Evolutionary conservation across 1,140 invertebrate genomes (phyloP).

Genomic region (Diorhabda elongata): DNA sequence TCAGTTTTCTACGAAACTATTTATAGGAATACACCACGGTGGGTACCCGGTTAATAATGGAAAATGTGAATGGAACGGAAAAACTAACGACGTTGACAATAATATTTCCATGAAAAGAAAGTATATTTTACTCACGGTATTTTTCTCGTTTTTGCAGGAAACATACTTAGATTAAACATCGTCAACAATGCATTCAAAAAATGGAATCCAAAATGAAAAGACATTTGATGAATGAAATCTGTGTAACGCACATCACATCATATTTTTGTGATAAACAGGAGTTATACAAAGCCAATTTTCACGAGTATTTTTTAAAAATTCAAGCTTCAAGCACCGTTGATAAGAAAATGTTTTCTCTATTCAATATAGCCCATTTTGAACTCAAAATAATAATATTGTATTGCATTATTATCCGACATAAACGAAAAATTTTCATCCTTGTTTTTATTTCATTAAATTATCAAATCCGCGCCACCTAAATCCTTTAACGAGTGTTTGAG

Average conservation of each 20-base stretch:
- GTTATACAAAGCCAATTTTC: not conserved
- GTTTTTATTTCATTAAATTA: too few species aligned
- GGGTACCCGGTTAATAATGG: not conserved
- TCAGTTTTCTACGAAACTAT: too few species aligned
- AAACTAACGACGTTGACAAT: conserved; percentile 17
- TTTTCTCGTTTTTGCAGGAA: conserved; percentile 12
- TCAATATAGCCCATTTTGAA: too few species aligned
- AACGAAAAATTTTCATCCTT: too few species aligned
- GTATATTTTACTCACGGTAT: conserved; percentile 15
- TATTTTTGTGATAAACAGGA: not conserved
- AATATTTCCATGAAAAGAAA: conserved; percentile 14
- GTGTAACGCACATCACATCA: conserved; percentile 2
- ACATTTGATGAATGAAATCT: not conserved
- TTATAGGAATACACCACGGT: too few species aligned
- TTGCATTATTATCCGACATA: too few species aligned
- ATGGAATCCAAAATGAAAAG: conserved; percentile 9
- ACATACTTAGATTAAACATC: not conserved
- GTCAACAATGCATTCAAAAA: conserved; percentile 4
- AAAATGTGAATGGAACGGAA: conserved; percentile 10
- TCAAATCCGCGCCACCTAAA: too few species aligned
- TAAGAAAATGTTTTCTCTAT: too few species aligned
- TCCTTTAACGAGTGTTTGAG: too few species aligned
- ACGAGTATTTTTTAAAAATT: too few species aligned
- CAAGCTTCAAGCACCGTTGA: too few species aligned
- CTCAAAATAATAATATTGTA: too few species aligned